Base-by-base conservation (phyloP, 2,888 invertebrate genomes). In the Escarpia spicata region DNA sequence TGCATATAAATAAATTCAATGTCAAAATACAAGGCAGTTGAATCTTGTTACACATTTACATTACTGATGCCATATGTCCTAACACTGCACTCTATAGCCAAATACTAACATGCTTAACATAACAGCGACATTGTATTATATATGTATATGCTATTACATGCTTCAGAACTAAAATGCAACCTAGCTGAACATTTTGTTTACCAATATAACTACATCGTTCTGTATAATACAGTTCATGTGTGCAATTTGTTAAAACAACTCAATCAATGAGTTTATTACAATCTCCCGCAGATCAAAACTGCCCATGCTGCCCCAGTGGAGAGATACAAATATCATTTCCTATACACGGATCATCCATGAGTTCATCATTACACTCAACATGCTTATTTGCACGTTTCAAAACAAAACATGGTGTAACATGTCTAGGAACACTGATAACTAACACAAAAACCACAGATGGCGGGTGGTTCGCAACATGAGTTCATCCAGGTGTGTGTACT, bases 121-220 rank as follows among this genome's bases (percentile, higher is more conserved):
- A 75, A 75, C 75, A 75, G 75, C 26, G 19, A 75, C 75, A 75
- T 26, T 15, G 6, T 4, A 15, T 19, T 75, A n/a, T 75, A n/a
- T 75, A n/a, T 26, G 75, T 75, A n/a, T 75, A n/a, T 75, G 75
- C 8, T 75, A 75, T 75, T 75, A 75, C 75, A n/a, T 75, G n/a
- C 75, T 75, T 75, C 19, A 26, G 75, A 75, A 75, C 75, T 75
- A 75, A 75, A 75, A 75, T 75, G 75, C 75, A 75, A 94, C 94
- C 43, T 94, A 94, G 92, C 90, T 99, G 99, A 97, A 99, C 99
- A 97, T 99, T 37, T 37, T 37, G 0, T 37, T 37, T 99, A 93
- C 99, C 99, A 96, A 99, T 99, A 97, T 99, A 99, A 95, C 97
- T 19, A n/a, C 6, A 75, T 6, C 12, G 3, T 52, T 52, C 12